These are phyloP conservation scores for Lacanobia wlatinum DNA, from an alignment of 2,888 invertebrate species.

Conservation along the genomic window DNA sequence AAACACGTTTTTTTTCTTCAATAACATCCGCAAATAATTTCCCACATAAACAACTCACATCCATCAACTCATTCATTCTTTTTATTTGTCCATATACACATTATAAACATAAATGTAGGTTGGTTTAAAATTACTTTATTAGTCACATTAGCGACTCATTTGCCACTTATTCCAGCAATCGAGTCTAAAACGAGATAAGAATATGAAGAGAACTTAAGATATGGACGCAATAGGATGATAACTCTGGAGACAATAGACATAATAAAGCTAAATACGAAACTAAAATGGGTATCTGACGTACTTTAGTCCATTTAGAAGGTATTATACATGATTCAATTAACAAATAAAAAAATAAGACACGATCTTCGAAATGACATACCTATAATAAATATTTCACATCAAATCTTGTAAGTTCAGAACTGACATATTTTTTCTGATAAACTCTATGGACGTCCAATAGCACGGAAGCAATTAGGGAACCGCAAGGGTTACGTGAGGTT, in stretches of 20 bases:
- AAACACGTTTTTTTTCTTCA: conserved; percentile 1
- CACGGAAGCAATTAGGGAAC: conserved; percentile 2
- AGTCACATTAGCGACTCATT: background rate
- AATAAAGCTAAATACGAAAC: background rate
- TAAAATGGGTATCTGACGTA: background rate
- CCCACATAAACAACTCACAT: background rate
- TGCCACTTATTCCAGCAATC: conserved; percentile 3
- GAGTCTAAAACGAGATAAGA: conserved; percentile 15
- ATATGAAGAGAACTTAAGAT: background rate
- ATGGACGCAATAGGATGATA: conserved; percentile 7
- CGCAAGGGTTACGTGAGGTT: conserved; percentile 8
- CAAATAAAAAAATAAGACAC: no score
- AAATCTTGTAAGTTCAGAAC: background rate
- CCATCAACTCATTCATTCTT: background rate
- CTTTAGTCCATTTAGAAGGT: background rate
- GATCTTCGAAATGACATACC: background rate
- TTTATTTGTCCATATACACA: background rate
- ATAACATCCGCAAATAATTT: conserved; percentile 13
- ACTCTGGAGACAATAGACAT: background rate
- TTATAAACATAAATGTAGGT: background rate
- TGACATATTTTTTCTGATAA: background rate
- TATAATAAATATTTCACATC: background rate
- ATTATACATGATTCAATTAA: background rate
- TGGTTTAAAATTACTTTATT: background rate
- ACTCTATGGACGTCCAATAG: background rate